Base-by-base conservation (phyloP, 2,888 invertebrate genomes). In the Prosapia bicincta region DNA sequence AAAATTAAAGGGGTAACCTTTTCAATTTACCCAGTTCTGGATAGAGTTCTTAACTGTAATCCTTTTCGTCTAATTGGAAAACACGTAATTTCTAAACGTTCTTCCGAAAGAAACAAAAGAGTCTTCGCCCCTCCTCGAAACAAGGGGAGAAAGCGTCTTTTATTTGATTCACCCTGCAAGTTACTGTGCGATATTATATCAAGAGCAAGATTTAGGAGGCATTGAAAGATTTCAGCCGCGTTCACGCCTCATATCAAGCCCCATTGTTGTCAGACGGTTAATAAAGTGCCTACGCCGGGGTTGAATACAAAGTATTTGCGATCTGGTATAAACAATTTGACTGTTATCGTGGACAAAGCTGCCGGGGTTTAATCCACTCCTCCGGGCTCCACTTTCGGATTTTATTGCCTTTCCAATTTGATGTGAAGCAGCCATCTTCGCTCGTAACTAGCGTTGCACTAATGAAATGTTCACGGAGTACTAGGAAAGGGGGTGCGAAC, bases 381-480 rank as follows among this genome's bases (percentile, higher is more conserved):
- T 54, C 54, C 54, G 20, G 54, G 20, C 20, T n/a, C 54, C 20
- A 54, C 20, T 54, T 20, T 20, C 54, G 54, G 54, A 54, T 54
- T 54, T 54, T 54, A 54, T 54, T 54, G 54, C 54, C 54, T 54
- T 54, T 54, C 54, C 54, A 54, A 54, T 54, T 54, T 54, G 54
- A 54, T 9, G 54, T 54, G 54, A 54, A 54, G 54, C 54, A 20
- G 54, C 54, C 54, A 54, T 54, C 54, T 54, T 54, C 3, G 10
- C 54, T 54, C 54, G 54, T 54, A 54, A 20, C 38, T 38, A 38
- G 15, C 38, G 38, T 13, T 38, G 1, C 13, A 54, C 54, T 54
- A 54, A 54, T 54, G 54, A 54, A 54, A 54, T 54, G 54, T 54
- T 54, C 54, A 54, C 20, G 20, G 54, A 54, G n/a, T 54, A 54